phyloP scores from a whole-genome alignment of 1,140 invertebrate species.

The Thaumatotibia leucotreta region DNA sequence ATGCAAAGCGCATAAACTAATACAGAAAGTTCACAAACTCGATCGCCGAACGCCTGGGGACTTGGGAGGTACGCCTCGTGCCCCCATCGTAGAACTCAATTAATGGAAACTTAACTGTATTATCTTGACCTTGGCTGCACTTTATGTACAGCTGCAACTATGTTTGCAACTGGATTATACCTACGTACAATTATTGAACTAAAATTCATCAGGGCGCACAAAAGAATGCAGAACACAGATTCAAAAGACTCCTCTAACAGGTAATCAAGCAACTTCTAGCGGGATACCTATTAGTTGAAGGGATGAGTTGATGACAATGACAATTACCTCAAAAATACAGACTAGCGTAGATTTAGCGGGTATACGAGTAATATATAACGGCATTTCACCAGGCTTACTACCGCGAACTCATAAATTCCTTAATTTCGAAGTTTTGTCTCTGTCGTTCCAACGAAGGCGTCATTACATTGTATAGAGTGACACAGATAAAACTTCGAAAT shows the following conservation, averaged over 20 bases:
- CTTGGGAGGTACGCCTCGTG: not conserved
- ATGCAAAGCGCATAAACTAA: not conserved
- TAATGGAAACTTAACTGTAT: slow-evolving; percentile 1
- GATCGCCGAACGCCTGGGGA: not conserved
- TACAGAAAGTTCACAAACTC: not conserved
- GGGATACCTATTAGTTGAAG: not conserved
- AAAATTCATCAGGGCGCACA: not conserved
- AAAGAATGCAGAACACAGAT: not conserved
- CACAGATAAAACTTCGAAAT: no score
- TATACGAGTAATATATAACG: no score
- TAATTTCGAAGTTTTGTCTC: no score
- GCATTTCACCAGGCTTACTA: no score
- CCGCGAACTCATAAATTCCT: no score
- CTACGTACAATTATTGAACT: not conserved
- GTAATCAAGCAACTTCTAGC: not conserved
- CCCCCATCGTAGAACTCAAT: not conserved
- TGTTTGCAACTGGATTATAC: not conserved
- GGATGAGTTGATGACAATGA: no score
- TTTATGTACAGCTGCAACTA: not conserved
- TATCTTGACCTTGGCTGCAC: not conserved
- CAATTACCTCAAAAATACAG: no score
- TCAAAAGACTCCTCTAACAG: not conserved
- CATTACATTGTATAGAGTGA: no score
- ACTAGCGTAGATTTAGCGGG: no score
- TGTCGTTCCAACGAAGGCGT: no score